Evolutionary conservation across 2,113 vertebrate genomes (phyloP), one percentile per base, ranked within the genome.

Genomic region (Nicator chloris): DNA sequence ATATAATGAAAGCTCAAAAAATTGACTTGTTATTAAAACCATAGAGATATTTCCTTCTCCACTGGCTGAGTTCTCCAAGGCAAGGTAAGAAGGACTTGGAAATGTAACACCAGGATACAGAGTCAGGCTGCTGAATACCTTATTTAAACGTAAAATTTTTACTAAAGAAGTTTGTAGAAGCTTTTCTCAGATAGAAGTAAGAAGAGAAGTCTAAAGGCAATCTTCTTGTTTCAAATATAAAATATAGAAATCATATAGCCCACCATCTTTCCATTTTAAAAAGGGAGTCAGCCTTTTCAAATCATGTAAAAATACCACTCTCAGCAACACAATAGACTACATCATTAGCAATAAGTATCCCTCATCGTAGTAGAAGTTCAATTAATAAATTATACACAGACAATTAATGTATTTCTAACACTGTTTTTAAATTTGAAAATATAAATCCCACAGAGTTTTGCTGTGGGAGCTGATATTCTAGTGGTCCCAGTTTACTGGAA

Each of bases 151-250:
- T 69, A 31, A 12, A 47, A 4, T 66, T 77, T 45, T 37, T 45
- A 33, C 14, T 68, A 47, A 63, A 72, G 10, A 75, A 57, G 4
- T 66, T 37, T 45, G 12, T 86, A 68, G 84, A 91, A 81, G 12
- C 5, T 47, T 7, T 19, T 72, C 24, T 77, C 37, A 65, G 31
- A 53, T 35, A 53, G 8, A 49, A 35, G 13, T 76, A 27, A 61
- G 23, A 47, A 4, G 2, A 31, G 3, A 8, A 27, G 22, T 61
- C 35, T 31, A 69, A 40, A 27, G 15, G 33, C 78, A 92, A 66
- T 92, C 69, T 53, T 95, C 66, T 70, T 66, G 39, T 94, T 96
- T 95, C 66, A 94, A 87, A 90, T 66, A 20, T 30, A 56, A 77
- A 76, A 66, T 45, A 71, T 24, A 84, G 9, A 82, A 33, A 2